Percentiles rank a stretch among this genome's conserved stretches.
These are phyloP conservation scores for Ichneumon xanthorius DNA, from an alignment of 2,888 invertebrate species.

Conservation along the genomic window DNA sequence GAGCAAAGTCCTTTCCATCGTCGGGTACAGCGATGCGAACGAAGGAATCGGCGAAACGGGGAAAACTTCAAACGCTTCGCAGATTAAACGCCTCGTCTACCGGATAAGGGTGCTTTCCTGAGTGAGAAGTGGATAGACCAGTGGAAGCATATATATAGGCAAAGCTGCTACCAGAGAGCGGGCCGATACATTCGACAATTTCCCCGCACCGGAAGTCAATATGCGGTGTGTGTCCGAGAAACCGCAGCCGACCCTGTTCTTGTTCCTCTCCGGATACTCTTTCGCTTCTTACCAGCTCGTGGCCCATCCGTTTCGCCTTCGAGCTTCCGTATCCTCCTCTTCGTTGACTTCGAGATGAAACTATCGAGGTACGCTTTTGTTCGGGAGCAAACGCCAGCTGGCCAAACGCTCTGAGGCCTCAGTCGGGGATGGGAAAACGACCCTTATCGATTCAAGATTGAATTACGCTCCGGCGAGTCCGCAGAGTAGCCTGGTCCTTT, in stretches of 20 bases:
- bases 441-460: constrained; percentile 49
- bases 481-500: neutral
- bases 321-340: constrained; percentile 49
- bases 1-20: constrained; percentile 8
- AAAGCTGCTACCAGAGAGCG: constrained; percentile 44
- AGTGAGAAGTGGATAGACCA: constrained; percentile 38
- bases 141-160: constrained; percentile 31
- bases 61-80: constrained; percentile 76
- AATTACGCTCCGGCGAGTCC: constrained; percentile 34
- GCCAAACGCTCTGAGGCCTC: constrained; percentile 29
- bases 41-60: constrained; percentile 56
- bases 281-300: constrained; percentile 70
- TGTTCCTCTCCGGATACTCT: constrained; percentile 61
- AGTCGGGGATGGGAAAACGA: constrained; percentile 22
- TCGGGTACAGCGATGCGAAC: constrained; percentile 38
- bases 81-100: constrained; percentile 75
- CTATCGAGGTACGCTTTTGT: constrained; percentile 37
- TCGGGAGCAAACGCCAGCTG: constrained; percentile 21
- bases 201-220: constrained; percentile 75
- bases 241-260: constrained; percentile 25
- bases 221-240: constrained; percentile 59
- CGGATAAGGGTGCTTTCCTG: constrained; percentile 68
- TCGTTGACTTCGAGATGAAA: constrained; percentile 42
- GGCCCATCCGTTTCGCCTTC: constrained; percentile 63
- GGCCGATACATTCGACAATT: constrained; percentile 74